Conservation (phyloP, 2,888 invertebrate species). For the Nemurella pictetii region DNA sequence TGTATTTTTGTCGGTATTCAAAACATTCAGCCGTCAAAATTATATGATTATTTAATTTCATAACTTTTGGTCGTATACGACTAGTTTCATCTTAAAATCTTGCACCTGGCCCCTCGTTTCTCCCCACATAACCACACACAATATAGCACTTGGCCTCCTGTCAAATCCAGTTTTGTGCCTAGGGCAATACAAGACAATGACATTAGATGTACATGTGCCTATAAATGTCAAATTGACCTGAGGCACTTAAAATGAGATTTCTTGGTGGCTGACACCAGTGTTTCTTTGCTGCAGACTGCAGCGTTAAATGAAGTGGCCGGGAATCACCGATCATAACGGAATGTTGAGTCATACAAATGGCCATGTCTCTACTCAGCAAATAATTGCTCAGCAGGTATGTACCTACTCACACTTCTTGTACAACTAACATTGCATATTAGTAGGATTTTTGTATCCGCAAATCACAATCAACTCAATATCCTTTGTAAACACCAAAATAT, state of each 20-base stretch:
- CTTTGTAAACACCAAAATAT: neutral
- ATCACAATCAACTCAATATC: too few species aligned
- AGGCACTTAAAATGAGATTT: neutral
- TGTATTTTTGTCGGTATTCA: neutral
- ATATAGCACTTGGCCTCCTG: neutral
- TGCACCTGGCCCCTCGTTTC: too few species aligned
- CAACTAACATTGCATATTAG: too few species aligned
- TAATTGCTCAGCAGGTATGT: slow-evolving; percentile 45
- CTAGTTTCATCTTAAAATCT: too few species aligned
- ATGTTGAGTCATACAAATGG: slow-evolving; percentile 47
- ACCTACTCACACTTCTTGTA: too few species aligned
- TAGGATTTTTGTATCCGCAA: too few species aligned
- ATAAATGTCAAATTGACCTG: neutral
- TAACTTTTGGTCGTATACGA: too few species aligned
- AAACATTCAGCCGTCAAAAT: neutral
- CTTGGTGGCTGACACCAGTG: neutral
- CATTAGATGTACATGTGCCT: neutral
- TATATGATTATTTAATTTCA: too few species aligned
- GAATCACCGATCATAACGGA: slow-evolving; percentile 46
- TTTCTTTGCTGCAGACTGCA: slow-evolving; percentile 33
- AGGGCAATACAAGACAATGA: neutral
- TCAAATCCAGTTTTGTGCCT: neutral
- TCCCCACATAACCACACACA: neutral
- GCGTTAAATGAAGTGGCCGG: slow-evolving; percentile 48
- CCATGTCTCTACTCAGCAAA: slow-evolving; percentile 44